Base-by-base conservation (phyloP, 2,797 vertebrate genomes). In the Nannoperca obscura region DNA sequence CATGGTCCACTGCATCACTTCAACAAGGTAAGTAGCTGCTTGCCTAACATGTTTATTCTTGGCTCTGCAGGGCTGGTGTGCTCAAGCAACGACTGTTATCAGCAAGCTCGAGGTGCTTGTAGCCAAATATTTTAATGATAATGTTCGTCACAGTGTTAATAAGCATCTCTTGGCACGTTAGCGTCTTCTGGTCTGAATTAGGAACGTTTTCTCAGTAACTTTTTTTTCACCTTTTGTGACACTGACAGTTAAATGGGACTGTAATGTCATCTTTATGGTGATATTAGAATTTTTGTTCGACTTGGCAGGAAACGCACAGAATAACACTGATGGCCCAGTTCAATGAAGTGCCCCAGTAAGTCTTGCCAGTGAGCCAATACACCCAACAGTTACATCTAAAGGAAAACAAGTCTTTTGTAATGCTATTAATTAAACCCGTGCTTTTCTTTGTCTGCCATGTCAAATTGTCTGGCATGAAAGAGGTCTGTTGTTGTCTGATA, bases 71-170 rank as follows among this genome's bases (percentile, higher is more conserved):
- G n/a, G 17, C 57, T 12, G 55, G 9, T 74, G 75, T 52, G 53
- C 7, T 42, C 32, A 53, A 50, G 17, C 44, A 57, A 15, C 10
- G 20, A 52, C 53, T 14, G 46, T 77, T 74, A 52, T 71, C 61
- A 49, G 65, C n/a, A 24, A 44, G 58, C 12, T 30, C 7, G 71
- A 64, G 67, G 52, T 59, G 58, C 71, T 55, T 64, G 74, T 54
- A 49, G 75, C 0, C 59, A 65, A 7, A 66, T 47, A 68, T 71
- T 62, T 64, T 7, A 49, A 30, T 50, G 64, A 8, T 71, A 42
- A 64, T 68, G 40, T 71, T 67, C 17, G 47, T 54, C 38, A 36
- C 54, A n/a, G 68, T 58, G 75, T 81, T 75, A 74, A 82, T 57
- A 63, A 76, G 73, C 72, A 32, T 52, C n/a, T 67, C 30, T 58